Conservation (phyloP, 2,113 vertebrate species). For the Ornithorhynchus anatinus region DNA sequence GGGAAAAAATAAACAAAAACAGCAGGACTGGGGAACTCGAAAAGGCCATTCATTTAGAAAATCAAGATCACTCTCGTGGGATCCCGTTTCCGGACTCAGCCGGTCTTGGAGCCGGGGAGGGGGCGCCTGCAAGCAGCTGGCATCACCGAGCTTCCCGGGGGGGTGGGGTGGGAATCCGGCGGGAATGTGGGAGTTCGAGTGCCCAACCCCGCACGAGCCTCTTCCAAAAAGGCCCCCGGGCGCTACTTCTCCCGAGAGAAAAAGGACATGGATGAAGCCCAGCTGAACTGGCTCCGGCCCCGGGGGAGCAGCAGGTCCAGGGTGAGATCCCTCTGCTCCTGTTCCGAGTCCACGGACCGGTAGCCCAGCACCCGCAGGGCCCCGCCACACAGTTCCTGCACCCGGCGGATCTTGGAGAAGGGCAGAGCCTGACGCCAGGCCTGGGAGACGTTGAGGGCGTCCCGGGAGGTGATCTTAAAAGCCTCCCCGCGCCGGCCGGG, state of each 20-base stretch:
- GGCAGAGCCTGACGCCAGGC: constrained; percentile 87
- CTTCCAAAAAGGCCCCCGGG: rapidly evolving
- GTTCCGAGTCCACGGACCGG: constrained; percentile 76
- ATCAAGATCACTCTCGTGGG: no score
- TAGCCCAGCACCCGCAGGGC: constrained; percentile 92
- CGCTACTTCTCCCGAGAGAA: no score
- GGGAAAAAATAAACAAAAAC: no score
- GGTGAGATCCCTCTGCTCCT: constrained; percentile 81
- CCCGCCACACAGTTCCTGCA: constrained; percentile 87
- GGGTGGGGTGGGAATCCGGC: no score
- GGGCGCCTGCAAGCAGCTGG: no score
- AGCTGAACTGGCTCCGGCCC: constrained; percentile 81
- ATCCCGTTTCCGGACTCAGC: no score
- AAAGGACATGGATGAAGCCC: constrained; percentile 69
- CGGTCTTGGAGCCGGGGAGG: no score
- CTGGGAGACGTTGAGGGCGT: constrained; percentile 87
- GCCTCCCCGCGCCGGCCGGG: constrained; percentile 77
- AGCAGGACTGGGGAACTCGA: no score
- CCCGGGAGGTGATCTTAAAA: constrained; percentile 88
- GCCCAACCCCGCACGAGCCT: neutral
- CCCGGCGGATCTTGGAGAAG: constrained; percentile 76
- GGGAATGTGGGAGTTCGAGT: no score
- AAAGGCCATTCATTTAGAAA: no score
- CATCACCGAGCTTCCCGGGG: no score
- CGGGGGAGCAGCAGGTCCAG: constrained; percentile 80